A percentile compares a stretch with the other conserved stretches of the same genome.
phyloP scores from a whole-genome alignment of 2,888 invertebrate species.

The Deilephila elpenor region DNA sequence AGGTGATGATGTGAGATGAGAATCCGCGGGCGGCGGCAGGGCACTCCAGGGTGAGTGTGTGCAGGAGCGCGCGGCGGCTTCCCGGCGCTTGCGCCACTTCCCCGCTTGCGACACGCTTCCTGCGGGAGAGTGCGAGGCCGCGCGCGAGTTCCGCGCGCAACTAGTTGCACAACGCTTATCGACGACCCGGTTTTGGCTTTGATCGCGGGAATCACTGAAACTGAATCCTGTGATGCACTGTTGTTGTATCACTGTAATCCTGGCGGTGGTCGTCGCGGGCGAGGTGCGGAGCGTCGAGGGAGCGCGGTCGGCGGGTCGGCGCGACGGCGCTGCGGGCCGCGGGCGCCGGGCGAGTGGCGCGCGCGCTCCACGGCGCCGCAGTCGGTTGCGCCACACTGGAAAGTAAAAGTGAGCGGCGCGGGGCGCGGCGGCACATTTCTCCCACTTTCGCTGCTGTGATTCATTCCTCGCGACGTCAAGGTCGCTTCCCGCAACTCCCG shows the following conservation, averaged over 20 bases:
- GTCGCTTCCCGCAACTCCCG: slow-evolving; percentile 78
- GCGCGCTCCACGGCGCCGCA: slow-evolving; percentile 73
- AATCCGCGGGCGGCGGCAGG: slow-evolving; percentile 57
- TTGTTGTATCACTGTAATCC: slow-evolving; percentile 79
- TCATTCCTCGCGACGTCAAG: slow-evolving; percentile 74
- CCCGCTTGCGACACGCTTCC: slow-evolving; percentile 82
- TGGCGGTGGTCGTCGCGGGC: slow-evolving; percentile 67
- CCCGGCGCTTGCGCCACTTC: slow-evolving; percentile 82
- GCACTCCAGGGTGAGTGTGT: slow-evolving; percentile 71
- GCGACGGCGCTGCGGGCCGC: slow-evolving; percentile 83
- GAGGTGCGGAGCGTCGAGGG: slow-evolving; percentile 55
- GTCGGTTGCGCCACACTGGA: slow-evolving; percentile 82
- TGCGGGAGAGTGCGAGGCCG: slow-evolving; percentile 82
- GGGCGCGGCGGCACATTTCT: slow-evolving; percentile 81
- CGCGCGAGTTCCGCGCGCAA: slow-evolving; percentile 76
- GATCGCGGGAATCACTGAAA: slow-evolving; percentile 72
- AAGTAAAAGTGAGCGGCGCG: slow-evolving; percentile 83
- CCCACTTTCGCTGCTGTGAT: slow-evolving; percentile 84
- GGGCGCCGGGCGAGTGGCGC: slow-evolving; percentile 83
- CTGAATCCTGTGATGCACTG: slow-evolving; percentile 79
- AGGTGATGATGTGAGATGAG: slow-evolving; percentile 56
- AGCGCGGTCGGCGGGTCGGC: slow-evolving; percentile 66
- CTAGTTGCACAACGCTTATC: slow-evolving; percentile 78
- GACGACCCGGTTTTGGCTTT: slow-evolving; percentile 77
- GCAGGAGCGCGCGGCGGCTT: slow-evolving; percentile 72